Evolutionary conservation across 2,888 invertebrate species (phyloP), one percentile per base, ranked within the genome.

Genomic region (Pollenia amentaria): DNA sequence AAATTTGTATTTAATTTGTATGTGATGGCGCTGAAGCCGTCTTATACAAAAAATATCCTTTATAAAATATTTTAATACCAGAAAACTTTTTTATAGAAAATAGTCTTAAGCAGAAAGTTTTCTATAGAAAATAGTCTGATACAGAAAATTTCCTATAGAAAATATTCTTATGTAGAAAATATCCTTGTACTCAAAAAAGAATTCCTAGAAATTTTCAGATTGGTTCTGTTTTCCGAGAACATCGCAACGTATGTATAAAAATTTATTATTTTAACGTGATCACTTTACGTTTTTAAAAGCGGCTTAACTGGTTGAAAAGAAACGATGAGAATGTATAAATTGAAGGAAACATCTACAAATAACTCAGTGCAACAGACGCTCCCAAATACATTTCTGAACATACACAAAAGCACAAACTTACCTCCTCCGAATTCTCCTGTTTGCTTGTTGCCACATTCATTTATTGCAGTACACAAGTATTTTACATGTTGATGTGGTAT

Each of bases 271-370:
- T 65, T 83, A 82, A 79, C 78, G 70, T 84, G 86, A 87, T 87
- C 86, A 84, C 79, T 87, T 84, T 77, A 87, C 62, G 76, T 87
- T 83, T 83, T 87, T 84, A 80, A 87, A 87, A 87, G 79, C 86
- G 86, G 83, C 86, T 87, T 87, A 84, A 87, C 64, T 72, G 21
- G 55, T 76, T 48, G 48, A 42, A 69, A 62, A 57, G 60, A n/a
- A 44, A 38, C 11, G 44, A 51, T 51, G 65, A 29, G 46, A 51
- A 67, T 7, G 12, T 65, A 57, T 57, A 57, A 51, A 81, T 48
- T 64, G 38, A 64, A 84, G 29, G 65, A 72, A 78, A 10, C 29
- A 29, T 6, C 48, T 46, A 51, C 53, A 55, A 78, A 70, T 57
- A 60, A 70, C 18, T 70, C 18, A 18, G 40, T 64, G 67, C 64